Conservation (phyloP, 2,888 invertebrate genomes). For the Scelioninae gen. 1 region DNA sequence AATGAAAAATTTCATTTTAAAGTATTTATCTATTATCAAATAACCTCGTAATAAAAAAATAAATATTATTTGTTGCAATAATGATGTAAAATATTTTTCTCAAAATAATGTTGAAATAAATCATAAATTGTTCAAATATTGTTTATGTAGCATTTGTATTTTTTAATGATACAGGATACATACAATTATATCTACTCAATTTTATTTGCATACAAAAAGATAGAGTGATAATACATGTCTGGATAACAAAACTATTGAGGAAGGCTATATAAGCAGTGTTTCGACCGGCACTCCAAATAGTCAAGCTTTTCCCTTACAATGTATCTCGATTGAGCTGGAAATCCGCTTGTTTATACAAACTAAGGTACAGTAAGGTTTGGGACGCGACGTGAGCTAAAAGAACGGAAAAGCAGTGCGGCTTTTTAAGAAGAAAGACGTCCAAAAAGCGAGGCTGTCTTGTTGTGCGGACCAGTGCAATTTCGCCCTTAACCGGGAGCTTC, state of each 20-base stretch:
- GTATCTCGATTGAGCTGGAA: constrained; percentile 78
- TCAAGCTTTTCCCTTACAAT: constrained; percentile 70
- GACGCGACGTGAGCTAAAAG: constrained; percentile 53
- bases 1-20: no score
- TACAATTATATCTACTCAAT: no score
- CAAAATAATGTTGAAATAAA: no score
- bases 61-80: no score
- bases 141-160: no score
- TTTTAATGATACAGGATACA: no score
- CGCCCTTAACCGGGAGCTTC: constrained; percentile 77
- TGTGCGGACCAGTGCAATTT: constrained; percentile 78
- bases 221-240: no score
- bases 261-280: constrained; percentile 27
- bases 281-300: constrained; percentile 42
- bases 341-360: constrained; percentile 82
- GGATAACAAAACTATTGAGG: constrained; percentile 16
- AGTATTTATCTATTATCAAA: no score
- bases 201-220: no score
- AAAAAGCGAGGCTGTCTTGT: constrained; percentile 54
- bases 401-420: constrained; percentile 71
- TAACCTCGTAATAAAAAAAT: no score
- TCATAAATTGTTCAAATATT: no score
- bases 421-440: constrained; percentile 57
- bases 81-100: no score
- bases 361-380: constrained; percentile 68